Conservation (phyloP, 92 coral and sea anemone genomes). For the Porites rus region DNA sequence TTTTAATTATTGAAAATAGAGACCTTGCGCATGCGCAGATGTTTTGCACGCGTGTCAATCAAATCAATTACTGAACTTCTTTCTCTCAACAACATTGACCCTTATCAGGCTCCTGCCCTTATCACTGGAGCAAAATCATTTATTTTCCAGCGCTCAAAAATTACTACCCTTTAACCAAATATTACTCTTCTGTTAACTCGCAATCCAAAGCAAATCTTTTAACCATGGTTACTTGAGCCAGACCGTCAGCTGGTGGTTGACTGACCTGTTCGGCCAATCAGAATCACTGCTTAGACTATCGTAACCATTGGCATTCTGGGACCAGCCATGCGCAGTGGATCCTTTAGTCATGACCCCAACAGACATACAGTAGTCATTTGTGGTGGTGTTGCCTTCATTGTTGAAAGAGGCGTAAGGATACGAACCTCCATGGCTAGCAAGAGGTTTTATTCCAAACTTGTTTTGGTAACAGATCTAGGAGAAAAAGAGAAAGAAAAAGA, state of each 20-base stretch:
- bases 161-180: too few relatives aligned
- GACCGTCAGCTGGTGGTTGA: slow-evolving; percentile 68
- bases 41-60: too few relatives aligned
- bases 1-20: too few relatives aligned
- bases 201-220: too few relatives aligned
- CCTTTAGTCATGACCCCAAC: slow-evolving; percentile 77
- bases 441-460: slow-evolving; percentile 82
- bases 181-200: too few relatives aligned
- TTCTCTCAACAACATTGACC: too few relatives aligned
- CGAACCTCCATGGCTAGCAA: slow-evolving; percentile 59
- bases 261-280: slow-evolving; percentile 85
- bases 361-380: slow-evolving; percentile 79
- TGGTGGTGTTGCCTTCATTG: slow-evolving; percentile 53
- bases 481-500: neutral
- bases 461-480: slow-evolving; percentile 77
- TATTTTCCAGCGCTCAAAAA: too few relatives aligned
- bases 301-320: slow-evolving; percentile 28
- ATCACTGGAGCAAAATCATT: too few relatives aligned
- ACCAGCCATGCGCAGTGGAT: slow-evolving; percentile 82
- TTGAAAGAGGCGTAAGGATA: slow-evolving; percentile 75
- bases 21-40: too few relatives aligned
- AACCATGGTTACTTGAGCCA: slow-evolving; percentile 75
- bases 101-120: too few relatives aligned
- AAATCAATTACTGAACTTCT: too few relatives aligned
- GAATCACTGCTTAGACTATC: slow-evolving; percentile 67